Percentiles rank a stretch among this genome's conserved stretches.
Evolutionary conservation across 2,888 invertebrate species (phyloP).

Genomic region (Dioctria rufipes): DNA sequence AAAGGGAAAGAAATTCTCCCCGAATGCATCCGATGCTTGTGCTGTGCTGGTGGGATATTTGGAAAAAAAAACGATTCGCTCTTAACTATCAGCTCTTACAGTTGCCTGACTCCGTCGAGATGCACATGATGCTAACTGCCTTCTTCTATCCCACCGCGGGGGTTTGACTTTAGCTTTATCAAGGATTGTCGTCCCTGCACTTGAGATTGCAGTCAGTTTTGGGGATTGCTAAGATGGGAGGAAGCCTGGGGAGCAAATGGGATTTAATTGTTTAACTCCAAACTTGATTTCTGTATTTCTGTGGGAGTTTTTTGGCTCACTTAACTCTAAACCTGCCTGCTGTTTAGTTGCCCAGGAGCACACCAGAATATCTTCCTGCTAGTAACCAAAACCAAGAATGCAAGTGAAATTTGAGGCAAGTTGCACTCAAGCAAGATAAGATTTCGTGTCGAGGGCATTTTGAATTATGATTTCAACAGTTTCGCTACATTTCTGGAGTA

Average conservation of each 20-base stretch:
- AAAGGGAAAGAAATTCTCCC: slow-evolving; percentile 28
- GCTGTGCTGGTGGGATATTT: neutral
- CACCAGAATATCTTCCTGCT: neutral
- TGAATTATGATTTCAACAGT: slow-evolving; percentile 43
- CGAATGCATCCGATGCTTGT: slow-evolving; percentile 24
- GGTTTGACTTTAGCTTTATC: slow-evolving; percentile 29
- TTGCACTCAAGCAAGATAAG: slow-evolving; percentile 23
- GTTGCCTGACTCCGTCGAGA: slow-evolving; percentile 45
- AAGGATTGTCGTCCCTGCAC: slow-evolving; percentile 17
- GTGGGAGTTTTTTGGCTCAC: neutral
- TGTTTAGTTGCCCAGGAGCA: slow-evolving; percentile 12
- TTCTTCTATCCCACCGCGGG: neutral
- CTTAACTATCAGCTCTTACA: slow-evolving; percentile 47
- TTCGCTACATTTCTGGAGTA: slow-evolving; percentile 38
- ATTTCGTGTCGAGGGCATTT: slow-evolving; percentile 36
- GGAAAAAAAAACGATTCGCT: slow-evolving; percentile 9
- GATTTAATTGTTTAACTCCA: slow-evolving; percentile 50
- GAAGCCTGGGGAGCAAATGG: slow-evolving; percentile 34
- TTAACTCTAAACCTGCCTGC: neutral
- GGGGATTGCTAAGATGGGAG: neutral
- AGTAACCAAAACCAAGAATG: neutral
- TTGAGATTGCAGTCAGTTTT: slow-evolving; percentile 17
- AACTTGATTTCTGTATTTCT: slow-evolving; percentile 30
- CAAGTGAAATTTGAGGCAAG: slow-evolving; percentile 11
- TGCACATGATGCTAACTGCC: slow-evolving; percentile 35